A percentile compares a stretch with the other conserved stretches of the same genome.
Evolutionary conservation across 1,140 invertebrate species (phyloP).

Genomic region (Hetaerina americana): DNA sequence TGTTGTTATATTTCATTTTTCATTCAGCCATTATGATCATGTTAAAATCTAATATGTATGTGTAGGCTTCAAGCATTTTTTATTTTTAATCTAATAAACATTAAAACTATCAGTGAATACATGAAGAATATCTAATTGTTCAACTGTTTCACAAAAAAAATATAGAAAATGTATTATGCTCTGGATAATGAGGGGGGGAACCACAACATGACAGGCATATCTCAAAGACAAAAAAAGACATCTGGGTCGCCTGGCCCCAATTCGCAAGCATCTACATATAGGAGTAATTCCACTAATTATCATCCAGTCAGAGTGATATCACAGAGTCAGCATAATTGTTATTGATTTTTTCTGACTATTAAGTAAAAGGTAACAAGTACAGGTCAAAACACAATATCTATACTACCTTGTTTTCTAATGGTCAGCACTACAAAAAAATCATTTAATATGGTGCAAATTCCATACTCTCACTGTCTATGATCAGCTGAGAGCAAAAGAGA

Average conservation of each 20-base stretch:
- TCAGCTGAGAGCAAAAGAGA: slow-evolving; percentile 7
- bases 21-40: no score
- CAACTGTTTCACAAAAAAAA: no score
- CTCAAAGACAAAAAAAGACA: no score
- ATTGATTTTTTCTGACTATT: neutral
- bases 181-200: no score
- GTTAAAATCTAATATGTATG: no score
- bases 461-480: slow-evolving; percentile 3
- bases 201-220: no score
- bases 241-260: neutral
- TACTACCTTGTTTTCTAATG: neutral
- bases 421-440: slow-evolving; percentile 5
- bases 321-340: neutral
- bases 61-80: no score
- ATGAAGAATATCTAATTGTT: no score
- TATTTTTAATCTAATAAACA: no score
- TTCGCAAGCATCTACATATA: neutral
- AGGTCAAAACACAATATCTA: neutral
- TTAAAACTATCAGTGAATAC: no score
- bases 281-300: neutral
- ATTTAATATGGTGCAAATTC: slow-evolving; percentile 7
- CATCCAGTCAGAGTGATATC: neutral
- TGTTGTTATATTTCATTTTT: no score
- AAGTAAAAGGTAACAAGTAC: neutral
- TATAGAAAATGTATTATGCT: no score